These are phyloP conservation scores for Oreonectes daqikongensis DNA, from an alignment of 2,797 vertebrate species.

Conservation along the genomic window DNA sequence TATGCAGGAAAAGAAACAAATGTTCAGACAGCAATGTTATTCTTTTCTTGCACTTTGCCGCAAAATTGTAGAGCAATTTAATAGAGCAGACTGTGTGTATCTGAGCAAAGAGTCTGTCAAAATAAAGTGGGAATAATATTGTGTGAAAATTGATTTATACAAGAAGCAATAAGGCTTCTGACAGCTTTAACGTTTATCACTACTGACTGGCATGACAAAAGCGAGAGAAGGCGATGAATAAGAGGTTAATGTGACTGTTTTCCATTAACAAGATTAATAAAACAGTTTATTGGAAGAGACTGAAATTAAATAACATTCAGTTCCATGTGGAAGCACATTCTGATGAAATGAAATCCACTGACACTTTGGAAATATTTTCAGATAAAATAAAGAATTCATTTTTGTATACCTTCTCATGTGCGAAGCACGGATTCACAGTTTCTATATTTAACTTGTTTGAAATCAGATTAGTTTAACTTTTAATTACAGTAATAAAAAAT, in stretches of 20 bases:
- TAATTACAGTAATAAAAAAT: slow-evolving; percentile 61
- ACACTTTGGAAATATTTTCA: neutral
- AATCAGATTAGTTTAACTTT: slow-evolving; percentile 48
- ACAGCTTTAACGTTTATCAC: neutral
- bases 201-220: neutral
- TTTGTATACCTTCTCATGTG: neutral
- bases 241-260: slow-evolving; percentile 11
- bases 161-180: neutral
- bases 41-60: too few relatives aligned
- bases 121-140: slow-evolving; percentile 5
- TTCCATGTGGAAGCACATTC: neutral
- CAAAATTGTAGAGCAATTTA: neutral
- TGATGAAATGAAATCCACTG: slow-evolving; percentile 17
- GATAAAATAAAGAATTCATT: slow-evolving; percentile 1
- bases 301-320: neutral
- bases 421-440: neutral
- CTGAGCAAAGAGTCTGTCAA: slow-evolving; percentile 14
- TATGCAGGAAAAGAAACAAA: neutral
- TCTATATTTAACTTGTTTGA: slow-evolving; percentile 63
- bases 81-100: neutral
- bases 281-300: neutral
- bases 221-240: neutral
- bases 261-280: slow-evolving; percentile 28
- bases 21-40: slow-evolving; percentile 22
- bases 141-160: slow-evolving; percentile 17